Percentiles rank a stretch among this genome's conserved stretches.
Evolutionary conservation across 1,140 invertebrate genomes (phyloP).

Genomic region (Drosophila bocqueti): DNA sequence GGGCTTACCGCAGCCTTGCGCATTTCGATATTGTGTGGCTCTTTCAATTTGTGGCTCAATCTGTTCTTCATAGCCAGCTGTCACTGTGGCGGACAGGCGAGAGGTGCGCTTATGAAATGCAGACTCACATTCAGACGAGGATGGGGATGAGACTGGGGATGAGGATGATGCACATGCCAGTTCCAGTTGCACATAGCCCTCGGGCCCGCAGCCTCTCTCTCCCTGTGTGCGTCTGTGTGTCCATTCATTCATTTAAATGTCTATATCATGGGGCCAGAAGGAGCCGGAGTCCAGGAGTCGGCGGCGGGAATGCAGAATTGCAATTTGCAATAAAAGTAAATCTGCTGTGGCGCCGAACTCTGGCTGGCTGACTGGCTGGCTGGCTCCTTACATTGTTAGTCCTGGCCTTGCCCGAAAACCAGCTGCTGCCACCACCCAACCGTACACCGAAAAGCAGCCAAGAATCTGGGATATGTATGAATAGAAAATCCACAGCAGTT

Average conservation of each 20-base stretch:
- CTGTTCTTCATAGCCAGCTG: slow-evolving; percentile 35
- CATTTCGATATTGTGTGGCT: slow-evolving; percentile 1
- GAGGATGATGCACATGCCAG: slow-evolving; percentile 5
- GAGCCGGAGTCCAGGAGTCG: background rate
- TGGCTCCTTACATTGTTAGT: slow-evolving; percentile 41
- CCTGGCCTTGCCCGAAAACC: slow-evolving; percentile 18
- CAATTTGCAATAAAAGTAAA: slow-evolving; percentile 81
- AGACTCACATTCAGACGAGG: slow-evolving; percentile 6
- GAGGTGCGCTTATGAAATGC: slow-evolving; percentile 35
- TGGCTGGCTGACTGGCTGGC: slow-evolving; percentile 2
- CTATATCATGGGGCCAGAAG: slow-evolving; percentile 58
- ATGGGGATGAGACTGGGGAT: too few relatives aligned
- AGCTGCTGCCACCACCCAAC: slow-evolving; percentile 33
- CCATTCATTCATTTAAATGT: slow-evolving; percentile 75
- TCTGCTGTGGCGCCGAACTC: slow-evolving; percentile 44
- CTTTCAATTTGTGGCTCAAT: slow-evolving; percentile 16
- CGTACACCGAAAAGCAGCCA: background rate
- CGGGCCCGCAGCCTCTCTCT: background rate
- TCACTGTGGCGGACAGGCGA: slow-evolving; percentile 29
- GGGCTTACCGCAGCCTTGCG: background rate
- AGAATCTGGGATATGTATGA: background rate
- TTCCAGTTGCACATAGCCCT: slow-evolving; percentile 34
- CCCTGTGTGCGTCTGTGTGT: slow-evolving; percentile 21
- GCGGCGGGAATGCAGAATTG: slow-evolving; percentile 52
- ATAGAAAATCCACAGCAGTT: background rate